A percentile compares a stretch with the other conserved stretches of the same genome.
Conservation (phyloP, 1,140 invertebrate genomes). For the Drosophila ironensis region DNA sequence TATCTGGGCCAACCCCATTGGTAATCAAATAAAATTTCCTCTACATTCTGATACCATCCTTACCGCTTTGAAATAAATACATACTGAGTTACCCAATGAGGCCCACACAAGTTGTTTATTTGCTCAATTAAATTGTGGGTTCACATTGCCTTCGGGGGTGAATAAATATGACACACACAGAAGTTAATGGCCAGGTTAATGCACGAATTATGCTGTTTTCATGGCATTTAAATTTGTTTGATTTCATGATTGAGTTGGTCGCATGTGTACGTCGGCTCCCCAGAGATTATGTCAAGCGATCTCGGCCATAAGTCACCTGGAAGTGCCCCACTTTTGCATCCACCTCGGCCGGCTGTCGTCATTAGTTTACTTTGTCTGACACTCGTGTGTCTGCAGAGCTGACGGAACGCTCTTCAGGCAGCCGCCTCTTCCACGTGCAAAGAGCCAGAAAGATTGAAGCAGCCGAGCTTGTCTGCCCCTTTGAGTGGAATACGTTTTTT, state of each 20-base stretch:
- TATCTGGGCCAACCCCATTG: no score
- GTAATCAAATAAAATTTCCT: no score
- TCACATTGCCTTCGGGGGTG: neutral
- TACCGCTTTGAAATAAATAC: no score
- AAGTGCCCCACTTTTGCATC: conserved; percentile 17
- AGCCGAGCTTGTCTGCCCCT: conserved; percentile 22
- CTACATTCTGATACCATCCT: no score
- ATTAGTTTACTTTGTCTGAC: conserved; percentile 45
- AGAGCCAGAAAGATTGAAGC: conserved; percentile 42
- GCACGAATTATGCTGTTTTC: conserved; percentile 46
- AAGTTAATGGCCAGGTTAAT: conserved; percentile 12
- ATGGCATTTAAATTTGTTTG: conserved; percentile 1
- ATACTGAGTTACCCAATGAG: no score
- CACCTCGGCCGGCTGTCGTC: conserved; percentile 23
- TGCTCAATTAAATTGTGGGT: conserved; percentile 47
- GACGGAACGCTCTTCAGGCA: conserved; percentile 39
- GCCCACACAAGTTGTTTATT: conserved; percentile 31
- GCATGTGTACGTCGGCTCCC: conserved; percentile 19
- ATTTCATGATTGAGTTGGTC: conserved; percentile 11
- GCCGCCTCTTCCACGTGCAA: conserved; percentile 33
- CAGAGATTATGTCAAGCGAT: conserved; percentile 38
- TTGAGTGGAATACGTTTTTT: conserved; percentile 10
- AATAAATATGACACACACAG: neutral
- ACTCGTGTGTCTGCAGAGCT: conserved; percentile 39
- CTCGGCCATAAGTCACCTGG: conserved; percentile 33